Evolutionary conservation across 2,888 invertebrate species (phyloP), one percentile per base, ranked within the genome.

Genomic region (Caenorhabditis sinica): DNA sequence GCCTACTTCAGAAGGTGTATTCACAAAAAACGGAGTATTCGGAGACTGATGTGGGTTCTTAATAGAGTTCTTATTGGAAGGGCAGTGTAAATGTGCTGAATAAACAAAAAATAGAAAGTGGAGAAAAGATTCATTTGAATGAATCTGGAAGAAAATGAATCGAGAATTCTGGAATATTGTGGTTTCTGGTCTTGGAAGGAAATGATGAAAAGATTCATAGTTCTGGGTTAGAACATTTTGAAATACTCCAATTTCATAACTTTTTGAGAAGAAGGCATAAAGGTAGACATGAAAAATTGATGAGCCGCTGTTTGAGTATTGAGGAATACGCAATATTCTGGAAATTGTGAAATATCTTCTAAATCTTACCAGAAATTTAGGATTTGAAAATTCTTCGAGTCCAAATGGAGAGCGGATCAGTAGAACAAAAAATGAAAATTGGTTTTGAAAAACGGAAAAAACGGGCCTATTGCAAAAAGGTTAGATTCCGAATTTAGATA

Each of bases 1-100:
- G 49, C 30, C n/a, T 33, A 56, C 68, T 68, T 53, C 68, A 68
- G 60, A 72, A 61, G 51, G 53, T 53, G 49, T 33, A 45, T 28
- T 30, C 11, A 1, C 15, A 43, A 17, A 63, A 63, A 63, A 36
- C 11, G 13, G 8, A 43, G 43, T 36, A 23, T 36, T 40, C 36
- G 20, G 33, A 28, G 17, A 58, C 36, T 61, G 61, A 36, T 60
- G 60, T n/a, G 33, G 30, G 56, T 56, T 23, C 28, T 51, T 23
- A 15, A 28, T 20, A 56, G 60, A 63, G 63, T 63, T 63, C 43
- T 63, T 6, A 40, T 40, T 15, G 43, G 63, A 63, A 63, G 63
- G 63, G 63, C 65, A 65, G 45, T 49, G 65, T 65, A 65, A 65
- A 65, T 65, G 45, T 65, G 15, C 49, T 45, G 25, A 65, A 63